Base-by-base conservation (phyloP, 2,113 vertebrate species). In the Zapus hudsonius region DNA sequence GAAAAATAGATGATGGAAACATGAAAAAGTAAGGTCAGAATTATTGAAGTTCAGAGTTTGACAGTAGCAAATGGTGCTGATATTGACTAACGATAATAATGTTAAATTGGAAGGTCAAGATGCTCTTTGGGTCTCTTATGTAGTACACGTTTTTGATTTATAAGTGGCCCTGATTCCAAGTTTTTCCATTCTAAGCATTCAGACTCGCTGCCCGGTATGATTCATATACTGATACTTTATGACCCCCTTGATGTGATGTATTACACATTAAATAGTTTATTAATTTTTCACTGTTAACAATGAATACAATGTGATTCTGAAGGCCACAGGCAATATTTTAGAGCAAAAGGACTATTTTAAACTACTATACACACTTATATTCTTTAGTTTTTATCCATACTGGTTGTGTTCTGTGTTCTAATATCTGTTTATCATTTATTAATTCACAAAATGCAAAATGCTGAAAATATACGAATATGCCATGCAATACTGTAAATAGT, bases 231-330 rank as follows among this genome's bases (percentile, higher is more conserved):
- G n/a, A 84, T 79, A 84, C 10, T 90, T 87, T 80, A 90, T 80
- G 27, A 29, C n/a, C 25, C 81, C 8, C 20, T 95, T 96, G 64
- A 72, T 79, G 9, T 5, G 36, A 19, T 87, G 27, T 61, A 44
- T 85, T 47, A 52, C 3, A n/a, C 66, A 93, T 89, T 80, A 73
- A 72, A 86, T 89, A 95, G 85, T 69, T 40, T 81, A 76, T 89
- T 80, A 75, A 93, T 83, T 80, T n/a, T 93, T 95, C 25, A 93
- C 72, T 72, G 22, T 84, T 92, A 70, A 59, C 47, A 85, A 55
- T 83, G 36, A 89, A 61, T 84, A 29, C 42, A 73, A 1, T n/a
- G 22, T 44, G 47, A 89, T 74, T 73, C 36, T 92, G 19, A 10
- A 90, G 29, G 16, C 29, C 16, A 70, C 16, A 80, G 61, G 29